These are phyloP conservation scores for Menura novaehollandiae DNA, from an alignment of 2,113 vertebrate genomes.

Conservation along the genomic window DNA sequence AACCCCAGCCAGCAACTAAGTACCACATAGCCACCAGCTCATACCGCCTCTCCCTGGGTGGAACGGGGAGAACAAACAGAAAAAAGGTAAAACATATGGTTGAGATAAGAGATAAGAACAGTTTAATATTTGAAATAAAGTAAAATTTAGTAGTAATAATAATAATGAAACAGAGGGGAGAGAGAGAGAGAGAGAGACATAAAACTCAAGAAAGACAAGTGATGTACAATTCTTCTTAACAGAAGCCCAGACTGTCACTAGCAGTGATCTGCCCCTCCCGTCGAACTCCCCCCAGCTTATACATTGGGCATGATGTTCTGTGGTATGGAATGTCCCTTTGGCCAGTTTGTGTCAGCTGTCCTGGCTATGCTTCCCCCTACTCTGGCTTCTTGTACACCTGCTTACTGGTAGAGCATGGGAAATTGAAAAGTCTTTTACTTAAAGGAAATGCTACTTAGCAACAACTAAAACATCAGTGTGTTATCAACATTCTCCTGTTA, in stretches of 20 bases:
- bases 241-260: neutral
- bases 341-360: neutral
- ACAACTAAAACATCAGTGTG: neutral
- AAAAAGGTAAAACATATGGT: neutral
- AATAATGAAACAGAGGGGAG: neutral
- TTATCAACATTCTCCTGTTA: neutral
- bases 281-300: neutral
- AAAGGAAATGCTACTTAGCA: neutral
- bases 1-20: neutral
- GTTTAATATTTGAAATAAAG: neutral
- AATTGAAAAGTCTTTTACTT: neutral
- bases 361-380: neutral
- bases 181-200: neutral
- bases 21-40: neutral
- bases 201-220: neutral
- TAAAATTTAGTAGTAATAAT: neutral
- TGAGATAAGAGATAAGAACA: neutral
- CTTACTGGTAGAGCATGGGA: neutral
- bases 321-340: neutral
- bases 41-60: neutral
- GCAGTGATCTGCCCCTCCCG: neutral
- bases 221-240: neutral
- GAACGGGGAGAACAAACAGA: neutral
- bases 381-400: neutral
- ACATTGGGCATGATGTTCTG: rapidly evolving